Evolutionary conservation across 2,113 vertebrate genomes (phyloP).

Genomic region (Ancistrus triradiatus): DNA sequence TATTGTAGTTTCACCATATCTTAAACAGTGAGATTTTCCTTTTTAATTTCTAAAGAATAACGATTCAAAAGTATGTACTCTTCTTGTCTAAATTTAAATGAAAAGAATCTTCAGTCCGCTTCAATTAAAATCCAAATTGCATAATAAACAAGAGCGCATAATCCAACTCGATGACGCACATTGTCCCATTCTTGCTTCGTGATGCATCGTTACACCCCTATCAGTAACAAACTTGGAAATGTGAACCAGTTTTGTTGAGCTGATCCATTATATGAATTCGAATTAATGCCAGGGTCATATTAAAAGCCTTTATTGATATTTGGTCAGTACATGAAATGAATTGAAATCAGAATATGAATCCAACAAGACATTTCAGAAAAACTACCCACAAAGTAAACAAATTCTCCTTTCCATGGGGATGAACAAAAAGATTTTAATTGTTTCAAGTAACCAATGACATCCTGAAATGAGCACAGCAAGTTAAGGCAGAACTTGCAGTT

Average conservation of each 20-base stretch:
- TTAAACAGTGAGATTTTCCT: no score
- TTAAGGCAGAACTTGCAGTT: slow-evolving; percentile 72
- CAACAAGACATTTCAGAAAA: slow-evolving; percentile 85
- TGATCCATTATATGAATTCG: not conserved
- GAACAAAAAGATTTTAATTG: slow-evolving; percentile 69
- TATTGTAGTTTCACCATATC: no score
- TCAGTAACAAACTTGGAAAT: not conserved
- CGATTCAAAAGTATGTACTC: no score
- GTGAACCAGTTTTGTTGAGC: not conserved
- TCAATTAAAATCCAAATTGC: no score
- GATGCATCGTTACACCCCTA: no score
- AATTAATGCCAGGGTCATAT: slow-evolving; percentile 68
- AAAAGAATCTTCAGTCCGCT: no score
- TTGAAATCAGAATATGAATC: slow-evolving; percentile 95
- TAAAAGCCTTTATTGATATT: slow-evolving; percentile 99
- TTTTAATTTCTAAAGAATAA: no score
- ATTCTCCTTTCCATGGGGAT: slow-evolving; percentile 75
- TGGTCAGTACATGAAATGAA: slow-evolving; percentile 99
- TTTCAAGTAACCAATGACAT: slow-evolving; percentile 81
- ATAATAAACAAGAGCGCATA: no score
- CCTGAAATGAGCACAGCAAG: slow-evolving; percentile 69
- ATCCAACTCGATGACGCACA: no score
- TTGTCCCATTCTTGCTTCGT: no score
- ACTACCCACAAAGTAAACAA: slow-evolving; percentile 92
- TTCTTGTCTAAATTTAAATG: no score